Percentiles rank a stretch among this genome's conserved stretches.
Evolutionary conservation across 2,888 invertebrate species (phyloP).

Genomic region (Melinaea marsaeus): DNA sequence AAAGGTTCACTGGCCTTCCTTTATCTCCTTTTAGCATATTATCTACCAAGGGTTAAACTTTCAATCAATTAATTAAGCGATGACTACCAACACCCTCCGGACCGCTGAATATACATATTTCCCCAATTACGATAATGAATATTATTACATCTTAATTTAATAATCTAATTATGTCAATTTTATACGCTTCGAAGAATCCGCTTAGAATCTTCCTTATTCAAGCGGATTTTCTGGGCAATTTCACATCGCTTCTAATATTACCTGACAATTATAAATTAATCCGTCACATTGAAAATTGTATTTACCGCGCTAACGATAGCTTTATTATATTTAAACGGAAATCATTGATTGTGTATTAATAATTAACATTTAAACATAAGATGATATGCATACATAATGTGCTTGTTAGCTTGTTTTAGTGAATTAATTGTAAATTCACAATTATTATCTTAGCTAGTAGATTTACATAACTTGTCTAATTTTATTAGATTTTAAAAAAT

Average conservation of each 20-base stretch:
- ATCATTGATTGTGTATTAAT: too few relatives aligned
- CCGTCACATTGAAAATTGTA: conserved; percentile 1
- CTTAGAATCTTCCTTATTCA: conserved; percentile 24
- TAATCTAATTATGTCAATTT: conserved; percentile 47
- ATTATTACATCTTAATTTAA: conserved; percentile 57
- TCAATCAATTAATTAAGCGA: conserved; percentile 76
- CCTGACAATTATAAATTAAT: conserved; percentile 17
- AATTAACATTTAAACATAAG: too few relatives aligned
- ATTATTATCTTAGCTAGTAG: too few relatives aligned
- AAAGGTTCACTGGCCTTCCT: conserved; percentile 67
- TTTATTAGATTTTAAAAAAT: too few relatives aligned
- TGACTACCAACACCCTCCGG: conserved; percentile 63
- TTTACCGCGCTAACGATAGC: background rate
- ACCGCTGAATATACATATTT: conserved; percentile 46
- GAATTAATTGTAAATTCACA: too few relatives aligned
- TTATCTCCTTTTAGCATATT: conserved; percentile 72
- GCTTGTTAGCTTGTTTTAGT: too few relatives aligned
- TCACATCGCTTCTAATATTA: conserved; percentile 23
- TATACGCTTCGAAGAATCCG: conserved; percentile 30
- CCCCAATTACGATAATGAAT: conserved; percentile 62
- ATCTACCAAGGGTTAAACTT: conserved; percentile 72
- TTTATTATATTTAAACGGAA: background rate
- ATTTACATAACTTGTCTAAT: too few relatives aligned
- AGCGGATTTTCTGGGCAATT: conserved; percentile 23
- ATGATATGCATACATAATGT: too few relatives aligned